Conservation (phyloP, 2,113 vertebrate species). For the Oophaga pumilio region DNA sequence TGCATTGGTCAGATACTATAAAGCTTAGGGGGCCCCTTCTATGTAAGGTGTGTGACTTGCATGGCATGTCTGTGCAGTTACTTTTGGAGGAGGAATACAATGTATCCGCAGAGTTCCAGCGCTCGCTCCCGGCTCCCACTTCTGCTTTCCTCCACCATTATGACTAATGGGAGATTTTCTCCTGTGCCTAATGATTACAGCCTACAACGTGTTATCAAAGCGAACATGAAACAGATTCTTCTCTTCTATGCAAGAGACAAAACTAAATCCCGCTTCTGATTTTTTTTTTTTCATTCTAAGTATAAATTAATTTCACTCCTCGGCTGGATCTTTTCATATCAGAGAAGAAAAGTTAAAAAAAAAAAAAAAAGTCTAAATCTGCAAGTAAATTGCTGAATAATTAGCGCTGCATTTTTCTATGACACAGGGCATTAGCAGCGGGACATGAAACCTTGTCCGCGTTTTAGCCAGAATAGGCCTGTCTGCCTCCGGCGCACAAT, state of each 20-base stretch:
- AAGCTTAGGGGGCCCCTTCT: too few relatives aligned
- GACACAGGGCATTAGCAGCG: constrained; percentile 45
- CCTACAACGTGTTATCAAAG: constrained; percentile 14
- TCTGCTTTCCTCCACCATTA: neutral
- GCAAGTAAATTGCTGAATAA: constrained; percentile 52
- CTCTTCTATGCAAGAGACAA: neutral
- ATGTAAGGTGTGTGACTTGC: neutral
- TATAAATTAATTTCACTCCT: constrained; percentile 25
- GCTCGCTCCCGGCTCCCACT: too few relatives aligned
- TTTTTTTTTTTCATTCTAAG: neutral
- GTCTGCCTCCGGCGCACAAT: constrained; percentile 41
- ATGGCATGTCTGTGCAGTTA: neutral
- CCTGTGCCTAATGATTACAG: constrained; percentile 24
- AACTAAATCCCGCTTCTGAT: neutral
- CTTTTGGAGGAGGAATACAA: neutral
- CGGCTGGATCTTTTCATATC: neutral
- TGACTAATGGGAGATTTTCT: neutral
- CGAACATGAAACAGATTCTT: constrained; percentile 19
- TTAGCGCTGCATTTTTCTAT: constrained; percentile 46
- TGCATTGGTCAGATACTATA: too few relatives aligned
- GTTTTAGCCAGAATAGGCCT: constrained; percentile 17
- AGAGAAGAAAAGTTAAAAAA: constrained; percentile 6
- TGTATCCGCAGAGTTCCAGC: neutral
- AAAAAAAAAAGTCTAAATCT: constrained; percentile 34
- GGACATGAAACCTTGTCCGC: constrained; percentile 29